Evolutionary conservation across 2,888 invertebrate species (phyloP), one percentile per base, ranked within the genome.

Genomic region (Dioctria rufipes): DNA sequence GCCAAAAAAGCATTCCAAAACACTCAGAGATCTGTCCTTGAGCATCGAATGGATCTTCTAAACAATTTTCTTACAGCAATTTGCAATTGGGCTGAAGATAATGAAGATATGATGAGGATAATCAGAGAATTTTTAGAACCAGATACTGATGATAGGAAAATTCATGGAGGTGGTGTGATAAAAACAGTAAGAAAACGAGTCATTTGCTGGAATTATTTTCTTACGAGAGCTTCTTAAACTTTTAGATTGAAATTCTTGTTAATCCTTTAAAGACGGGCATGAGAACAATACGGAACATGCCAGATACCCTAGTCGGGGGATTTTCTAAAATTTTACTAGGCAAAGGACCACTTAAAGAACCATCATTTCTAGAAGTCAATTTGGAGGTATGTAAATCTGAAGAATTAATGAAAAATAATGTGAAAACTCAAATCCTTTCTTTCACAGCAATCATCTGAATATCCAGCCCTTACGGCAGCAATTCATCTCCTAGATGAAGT

Each of bases 1-100:
- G 96, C 94, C 0, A 98, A 98, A 89, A 97, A 97, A 87, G 95
- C 97, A 67, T 96, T 98, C 88, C 96, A 97, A 86, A 98, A 98
- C 87, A 95, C 96, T 87, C 96, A 96, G 80, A 90, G 95, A 8
- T 90, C 92, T 2, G 94, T 98, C 40, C 89, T 98, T 79, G 98
- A 98, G 87, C 94, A 93, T 85, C 91, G 98, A 25, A 96, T 96
- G 91, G 90, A 92, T 61, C 93, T 94, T 91, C 86, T 97, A 58
- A 96, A 97, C 86, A 92, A 91, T 82, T 98, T 97, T 89, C 90
- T 98, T 84, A 92, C 93, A 85, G 92, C 92, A 78, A 87, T 97
- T 77, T 91, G 94, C 71, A 91, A 92, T 83, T 91, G 91, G 6
- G 90, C 91, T 13, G 89, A 92, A 39, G 89, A 93, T 80, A 91